A percentile compares a stretch with the other conserved stretches of the same genome.
phyloP scores from a whole-genome alignment of 2,113 vertebrate genomes.

The Grammomys surdaster region DNA sequence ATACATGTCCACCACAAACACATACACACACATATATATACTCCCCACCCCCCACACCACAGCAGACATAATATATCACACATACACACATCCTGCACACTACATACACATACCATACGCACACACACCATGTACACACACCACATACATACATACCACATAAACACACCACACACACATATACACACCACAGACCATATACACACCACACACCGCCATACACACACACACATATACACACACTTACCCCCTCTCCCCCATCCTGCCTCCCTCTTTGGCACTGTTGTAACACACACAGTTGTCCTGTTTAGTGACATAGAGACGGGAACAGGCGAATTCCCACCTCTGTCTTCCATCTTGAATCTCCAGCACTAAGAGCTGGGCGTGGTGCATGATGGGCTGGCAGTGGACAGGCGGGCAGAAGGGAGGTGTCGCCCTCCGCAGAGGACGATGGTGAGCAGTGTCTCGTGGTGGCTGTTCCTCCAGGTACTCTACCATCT shows the following conservation, averaged over 20 bases:
- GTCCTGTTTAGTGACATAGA: not conserved
- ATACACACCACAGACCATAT: too few relatives aligned
- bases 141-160: too few relatives aligned
- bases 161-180: fast-evolving
- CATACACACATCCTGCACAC: fast-evolving
- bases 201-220: too few relatives aligned
- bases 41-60: fast-evolving
- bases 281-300: fast-evolving
- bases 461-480: fast-evolving
- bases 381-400: fast-evolving
- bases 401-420: fast-evolving
- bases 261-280: fast-evolving
- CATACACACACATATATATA: too few relatives aligned
- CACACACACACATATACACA: too few relatives aligned
- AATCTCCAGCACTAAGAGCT: fast-evolving
- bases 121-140: not conserved
- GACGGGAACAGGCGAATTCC: fast-evolving
- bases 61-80: too few relatives aligned
- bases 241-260: not conserved
- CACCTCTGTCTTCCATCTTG: not conserved
- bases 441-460: fast-evolving
- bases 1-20: fast-evolving
- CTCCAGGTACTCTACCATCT: slow-evolving; percentile 96
- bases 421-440: not conserved
- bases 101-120: too few relatives aligned